Percentiles rank a stretch among this genome's conserved stretches.
Evolutionary conservation across 2,888 invertebrate genomes (phyloP).

Genomic region (Bimastos eiseni): DNA sequence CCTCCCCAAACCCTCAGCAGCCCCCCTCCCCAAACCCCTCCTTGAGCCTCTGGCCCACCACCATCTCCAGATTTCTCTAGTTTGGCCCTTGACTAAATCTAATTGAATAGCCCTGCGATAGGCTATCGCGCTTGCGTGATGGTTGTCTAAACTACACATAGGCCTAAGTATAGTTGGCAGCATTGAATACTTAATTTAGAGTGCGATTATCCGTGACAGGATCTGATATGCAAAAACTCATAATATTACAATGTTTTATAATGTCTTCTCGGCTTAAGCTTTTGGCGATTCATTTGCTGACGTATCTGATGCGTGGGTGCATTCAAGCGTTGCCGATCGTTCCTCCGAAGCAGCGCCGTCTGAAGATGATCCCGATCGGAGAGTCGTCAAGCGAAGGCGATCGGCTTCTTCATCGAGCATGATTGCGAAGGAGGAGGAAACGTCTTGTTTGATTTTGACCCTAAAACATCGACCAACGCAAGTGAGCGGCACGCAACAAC

Average conservation of each 20-base stretch:
- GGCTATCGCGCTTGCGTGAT: not conserved
- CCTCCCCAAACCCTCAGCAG: no score
- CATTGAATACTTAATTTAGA: not conserved
- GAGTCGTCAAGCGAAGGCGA: not conserved
- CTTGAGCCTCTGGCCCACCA: no score
- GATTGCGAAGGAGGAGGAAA: not conserved
- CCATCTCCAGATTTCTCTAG: no score
- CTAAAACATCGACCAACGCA: not conserved
- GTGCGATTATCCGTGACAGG: not conserved
- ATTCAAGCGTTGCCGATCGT: not conserved
- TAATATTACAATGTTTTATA: not conserved
- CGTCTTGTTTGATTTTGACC: constrained; percentile 1
- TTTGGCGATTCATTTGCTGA: not conserved
- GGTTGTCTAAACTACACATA: not conserved
- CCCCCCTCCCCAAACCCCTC: no score
- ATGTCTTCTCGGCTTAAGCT: not conserved
- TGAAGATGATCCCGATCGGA: not conserved
- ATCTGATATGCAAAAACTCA: not conserved
- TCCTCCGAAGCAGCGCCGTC: not conserved
- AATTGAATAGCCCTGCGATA: no score
- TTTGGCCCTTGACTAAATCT: no score
- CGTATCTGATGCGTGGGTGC: constrained; percentile 1
- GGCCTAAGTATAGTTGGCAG: not conserved
- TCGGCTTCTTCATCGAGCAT: not conserved
- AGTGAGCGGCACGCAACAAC: not conserved